phyloP scores from a whole-genome alignment of 2,888 invertebrate species.

The Leptinotarsa peninsularis region DNA sequence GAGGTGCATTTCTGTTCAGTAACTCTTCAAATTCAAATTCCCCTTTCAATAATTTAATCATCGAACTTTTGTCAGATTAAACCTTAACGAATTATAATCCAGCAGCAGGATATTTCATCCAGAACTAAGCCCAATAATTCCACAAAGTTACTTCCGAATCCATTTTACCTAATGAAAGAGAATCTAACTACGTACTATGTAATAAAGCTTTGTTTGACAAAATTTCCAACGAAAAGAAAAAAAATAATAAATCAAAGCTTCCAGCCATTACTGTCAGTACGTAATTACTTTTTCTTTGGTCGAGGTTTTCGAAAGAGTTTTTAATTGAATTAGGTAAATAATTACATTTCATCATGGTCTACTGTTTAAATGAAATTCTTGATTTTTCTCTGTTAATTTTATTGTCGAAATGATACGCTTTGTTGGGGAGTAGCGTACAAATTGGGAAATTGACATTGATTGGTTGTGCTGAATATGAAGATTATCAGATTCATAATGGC shows the following conservation, averaged over 20 bases:
- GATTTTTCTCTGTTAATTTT: conserved; percentile 35
- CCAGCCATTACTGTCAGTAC: conserved; percentile 28
- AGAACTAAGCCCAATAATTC: conserved; percentile 28
- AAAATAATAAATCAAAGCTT: conserved; percentile 30
- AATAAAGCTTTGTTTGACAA: conserved; percentile 34
- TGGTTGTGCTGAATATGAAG: conserved; percentile 2
- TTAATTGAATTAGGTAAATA: conserved; percentile 40
- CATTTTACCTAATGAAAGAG: conserved; percentile 31
- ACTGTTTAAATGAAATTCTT: conserved; percentile 37
- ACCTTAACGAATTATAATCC: conserved; percentile 10
- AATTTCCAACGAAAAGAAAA: conserved; percentile 22
- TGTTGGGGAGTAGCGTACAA: conserved; percentile 7
- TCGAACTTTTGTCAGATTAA: conserved; percentile 8
- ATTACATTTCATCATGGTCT: conserved; percentile 40
- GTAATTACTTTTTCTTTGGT: conserved; percentile 40
- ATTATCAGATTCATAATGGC: neutral
- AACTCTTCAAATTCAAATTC: neutral
- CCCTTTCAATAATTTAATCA: conserved; percentile 8
- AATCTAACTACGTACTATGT: conserved; percentile 4
- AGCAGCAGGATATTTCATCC: conserved; percentile 21
- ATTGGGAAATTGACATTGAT: conserved; percentile 12
- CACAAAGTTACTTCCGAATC: conserved; percentile 24
- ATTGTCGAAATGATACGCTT: conserved; percentile 28
- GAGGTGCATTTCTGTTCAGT: too few species aligned
- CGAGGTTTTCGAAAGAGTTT: conserved; percentile 30